Conservation (phyloP, 2,113 vertebrate species). For the Anhinga anhinga region DNA sequence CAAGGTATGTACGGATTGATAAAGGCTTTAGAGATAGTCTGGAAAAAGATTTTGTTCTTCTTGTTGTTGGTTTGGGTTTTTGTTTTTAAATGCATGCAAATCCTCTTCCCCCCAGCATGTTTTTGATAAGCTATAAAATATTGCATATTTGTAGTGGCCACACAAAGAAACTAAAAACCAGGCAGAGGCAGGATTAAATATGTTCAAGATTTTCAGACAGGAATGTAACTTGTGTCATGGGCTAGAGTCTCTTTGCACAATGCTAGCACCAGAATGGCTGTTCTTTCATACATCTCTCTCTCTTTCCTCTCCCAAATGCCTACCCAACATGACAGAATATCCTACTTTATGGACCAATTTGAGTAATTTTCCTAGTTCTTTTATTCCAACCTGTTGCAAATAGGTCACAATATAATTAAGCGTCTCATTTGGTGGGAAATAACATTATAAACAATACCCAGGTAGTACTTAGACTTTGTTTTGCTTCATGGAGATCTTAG, state of each 20-base stretch:
- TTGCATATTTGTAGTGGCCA: not conserved
- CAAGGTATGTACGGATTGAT: conserved; percentile 65
- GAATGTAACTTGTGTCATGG: fast-evolving
- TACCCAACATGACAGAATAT: not conserved
- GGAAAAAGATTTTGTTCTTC: not conserved
- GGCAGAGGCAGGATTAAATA: not conserved
- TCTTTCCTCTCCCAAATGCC: not conserved
- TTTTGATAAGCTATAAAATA: not conserved
- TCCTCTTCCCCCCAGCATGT: not conserved
- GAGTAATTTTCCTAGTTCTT: not conserved
- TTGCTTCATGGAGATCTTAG: not conserved
- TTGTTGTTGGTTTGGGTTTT: not conserved
- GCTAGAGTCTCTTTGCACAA: not conserved
- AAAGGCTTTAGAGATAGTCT: not conserved
- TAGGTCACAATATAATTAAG: not conserved
- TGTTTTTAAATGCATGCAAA: not conserved
- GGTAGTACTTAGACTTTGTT: not conserved
- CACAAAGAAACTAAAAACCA: not conserved
- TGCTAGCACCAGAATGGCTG: not conserved
- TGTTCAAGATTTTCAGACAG: not conserved
- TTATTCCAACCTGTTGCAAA: not conserved
- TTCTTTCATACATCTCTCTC: not conserved
- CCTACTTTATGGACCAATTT: not conserved
- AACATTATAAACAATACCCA: not conserved
- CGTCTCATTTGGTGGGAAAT: not conserved